These are phyloP conservation scores for Caenorhabditis latens DNA, from an alignment of 1,140 invertebrate species.

Conservation along the genomic window DNA sequence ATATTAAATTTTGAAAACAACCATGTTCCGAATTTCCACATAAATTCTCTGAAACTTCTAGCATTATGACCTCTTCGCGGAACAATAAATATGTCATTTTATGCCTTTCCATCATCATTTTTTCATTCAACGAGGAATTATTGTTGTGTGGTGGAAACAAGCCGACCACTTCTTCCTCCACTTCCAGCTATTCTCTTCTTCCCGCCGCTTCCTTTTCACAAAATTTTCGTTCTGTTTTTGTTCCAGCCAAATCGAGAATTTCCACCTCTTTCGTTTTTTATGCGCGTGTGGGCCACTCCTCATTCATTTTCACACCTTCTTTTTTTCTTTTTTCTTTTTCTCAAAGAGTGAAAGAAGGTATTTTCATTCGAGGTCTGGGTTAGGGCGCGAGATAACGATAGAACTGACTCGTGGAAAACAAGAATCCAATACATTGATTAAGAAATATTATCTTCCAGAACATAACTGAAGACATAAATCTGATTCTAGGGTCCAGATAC, in stretches of 20 bases:
- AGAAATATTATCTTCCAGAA: too few species aligned
- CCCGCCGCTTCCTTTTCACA: background rate
- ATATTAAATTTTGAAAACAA: too few species aligned
- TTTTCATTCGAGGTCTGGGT: too few species aligned
- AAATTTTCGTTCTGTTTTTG: background rate
- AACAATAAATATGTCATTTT: too few species aligned
- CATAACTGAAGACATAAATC: too few species aligned
- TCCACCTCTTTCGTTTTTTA: background rate
- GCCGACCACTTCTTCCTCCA: background rate
- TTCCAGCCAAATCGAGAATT: constrained; percentile 36
- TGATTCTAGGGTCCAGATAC: too few species aligned
- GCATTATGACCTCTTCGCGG: too few species aligned
- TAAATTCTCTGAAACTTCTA: too few species aligned
- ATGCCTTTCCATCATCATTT: background rate
- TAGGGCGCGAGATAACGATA: too few species aligned
- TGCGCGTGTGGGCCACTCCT: background rate
- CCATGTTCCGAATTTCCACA: too few species aligned
- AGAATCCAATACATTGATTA: too few species aligned
- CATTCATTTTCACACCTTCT: constrained; percentile 28
- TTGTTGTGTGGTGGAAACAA: background rate
- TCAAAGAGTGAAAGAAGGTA: background rate
- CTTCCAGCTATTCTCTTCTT: background rate
- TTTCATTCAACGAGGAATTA: background rate
- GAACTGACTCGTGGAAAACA: too few species aligned
- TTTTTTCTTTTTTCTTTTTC: background rate